These are phyloP conservation scores for Lepidochrysops patricia DNA, from an alignment of 2,888 invertebrate genomes.

Conservation along the genomic window DNA sequence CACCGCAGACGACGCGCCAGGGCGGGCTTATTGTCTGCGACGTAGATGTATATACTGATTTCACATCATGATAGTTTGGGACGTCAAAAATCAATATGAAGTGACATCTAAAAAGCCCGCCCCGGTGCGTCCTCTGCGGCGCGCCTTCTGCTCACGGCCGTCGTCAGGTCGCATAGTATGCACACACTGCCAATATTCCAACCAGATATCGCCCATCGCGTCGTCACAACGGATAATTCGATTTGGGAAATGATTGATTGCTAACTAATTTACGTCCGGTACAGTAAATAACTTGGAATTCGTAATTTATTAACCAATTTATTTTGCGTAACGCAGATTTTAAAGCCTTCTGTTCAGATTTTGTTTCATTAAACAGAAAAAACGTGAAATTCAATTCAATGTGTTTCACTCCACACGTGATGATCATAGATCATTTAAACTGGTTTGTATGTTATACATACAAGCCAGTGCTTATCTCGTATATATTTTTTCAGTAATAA, in stretches of 20 bases:
- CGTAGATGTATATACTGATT: no score
- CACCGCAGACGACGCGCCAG: no score
- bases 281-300: slow-evolving; percentile 38
- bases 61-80: no score
- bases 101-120: no score
- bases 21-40: no score
- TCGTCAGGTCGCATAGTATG: not conserved
- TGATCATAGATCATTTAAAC: no score
- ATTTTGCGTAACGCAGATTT: slow-evolving; percentile 10
- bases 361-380: not conserved
- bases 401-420: not conserved
- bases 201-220: slow-evolving; percentile 21
- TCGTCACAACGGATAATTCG: slow-evolving; percentile 37
- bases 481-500: not conserved
- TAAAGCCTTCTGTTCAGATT: slow-evolving; percentile 14
- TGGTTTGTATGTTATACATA: no score
- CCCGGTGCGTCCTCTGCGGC: not conserved
- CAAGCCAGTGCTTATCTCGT: not conserved
- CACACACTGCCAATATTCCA: not conserved
- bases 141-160: no score
- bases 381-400: not conserved
- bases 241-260: slow-evolving; percentile 44
- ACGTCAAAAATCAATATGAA: no score
- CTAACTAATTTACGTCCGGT: slow-evolving; percentile 33
- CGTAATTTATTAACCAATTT: slow-evolving; percentile 25